A percentile compares a stretch with the other conserved stretches of the same genome.
These are phyloP conservation scores for Aselliscus stoliczkanus DNA, from an alignment of 2,797 vertebrate species.

Conservation along the genomic window DNA sequence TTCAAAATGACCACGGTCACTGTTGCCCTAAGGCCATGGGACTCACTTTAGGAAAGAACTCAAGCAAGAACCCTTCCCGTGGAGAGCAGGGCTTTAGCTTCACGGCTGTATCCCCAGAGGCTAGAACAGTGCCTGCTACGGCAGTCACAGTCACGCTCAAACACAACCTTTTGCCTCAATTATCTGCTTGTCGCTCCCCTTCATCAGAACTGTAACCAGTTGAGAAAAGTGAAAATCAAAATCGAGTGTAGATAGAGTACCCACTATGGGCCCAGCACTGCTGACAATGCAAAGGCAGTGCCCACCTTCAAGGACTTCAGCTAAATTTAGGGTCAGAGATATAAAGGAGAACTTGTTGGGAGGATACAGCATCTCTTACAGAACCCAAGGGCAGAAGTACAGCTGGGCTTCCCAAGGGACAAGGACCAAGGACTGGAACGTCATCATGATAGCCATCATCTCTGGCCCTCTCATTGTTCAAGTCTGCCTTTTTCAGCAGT, in stretches of 20 bases:
- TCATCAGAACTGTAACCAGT: not conserved
- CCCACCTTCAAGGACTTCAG: not conserved
- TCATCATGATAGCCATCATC: no score
- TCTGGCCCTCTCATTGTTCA: not conserved
- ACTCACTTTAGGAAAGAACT: not conserved
- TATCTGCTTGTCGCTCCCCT: not conserved
- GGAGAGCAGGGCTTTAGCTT: not conserved
- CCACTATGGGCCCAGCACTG: not conserved
- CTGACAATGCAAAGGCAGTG: not conserved
- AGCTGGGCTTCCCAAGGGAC: not conserved
- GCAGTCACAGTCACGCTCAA: not conserved
- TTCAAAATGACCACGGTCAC: not conserved
- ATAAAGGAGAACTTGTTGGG: not conserved
- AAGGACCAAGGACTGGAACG: not conserved
- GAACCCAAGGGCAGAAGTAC: not conserved
- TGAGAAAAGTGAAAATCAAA: not conserved
- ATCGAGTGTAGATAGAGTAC: fast-evolving
- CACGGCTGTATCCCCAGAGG: not conserved
- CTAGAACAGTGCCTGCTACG: not conserved
- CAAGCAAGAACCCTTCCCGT: not conserved
- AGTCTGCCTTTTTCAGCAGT: not conserved
- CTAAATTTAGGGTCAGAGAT: not conserved
- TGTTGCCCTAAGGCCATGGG: not conserved
- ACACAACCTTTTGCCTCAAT: not conserved
- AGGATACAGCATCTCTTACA: not conserved